Conservation (phyloP, 2,888 invertebrate species). For the Mythimna impura region DNA sequence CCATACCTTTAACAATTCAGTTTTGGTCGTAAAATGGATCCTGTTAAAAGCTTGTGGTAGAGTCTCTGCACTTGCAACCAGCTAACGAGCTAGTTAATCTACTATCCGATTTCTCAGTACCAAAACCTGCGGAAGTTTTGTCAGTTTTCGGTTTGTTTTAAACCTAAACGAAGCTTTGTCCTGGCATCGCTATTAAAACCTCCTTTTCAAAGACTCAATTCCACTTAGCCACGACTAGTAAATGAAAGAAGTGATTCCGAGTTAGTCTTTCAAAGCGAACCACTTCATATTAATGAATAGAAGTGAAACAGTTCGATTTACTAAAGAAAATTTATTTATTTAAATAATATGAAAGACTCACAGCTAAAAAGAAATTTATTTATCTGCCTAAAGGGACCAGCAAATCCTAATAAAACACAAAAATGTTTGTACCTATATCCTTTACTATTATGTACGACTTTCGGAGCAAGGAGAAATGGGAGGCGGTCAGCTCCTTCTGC, state of each 20-base stretch:
- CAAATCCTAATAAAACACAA: no score
- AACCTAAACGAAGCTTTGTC: not conserved
- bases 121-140: not conserved
- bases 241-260: constrained; percentile 8
- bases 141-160: not conserved
- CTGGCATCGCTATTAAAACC: constrained; percentile 3
- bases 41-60: no score
- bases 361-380: not conserved
- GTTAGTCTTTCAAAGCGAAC: constrained; percentile 4
- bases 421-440: no score
- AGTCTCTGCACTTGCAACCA: no score
- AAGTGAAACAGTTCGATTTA: not conserved
- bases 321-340: constrained; percentile 2
- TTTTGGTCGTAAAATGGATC: no score
- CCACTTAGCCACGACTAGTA: not conserved
- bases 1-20: no score
- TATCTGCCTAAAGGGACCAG: not conserved
- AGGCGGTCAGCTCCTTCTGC: no score
- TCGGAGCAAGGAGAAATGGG: no score
- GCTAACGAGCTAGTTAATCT: no score
- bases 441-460: no score
- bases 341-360: no score
- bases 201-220: constrained; percentile 20
- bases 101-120: not conserved
- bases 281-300: constrained; percentile 10